Evolutionary conservation across 2,888 invertebrate species (phyloP).

Genomic region (Polymixis flavicincta): DNA sequence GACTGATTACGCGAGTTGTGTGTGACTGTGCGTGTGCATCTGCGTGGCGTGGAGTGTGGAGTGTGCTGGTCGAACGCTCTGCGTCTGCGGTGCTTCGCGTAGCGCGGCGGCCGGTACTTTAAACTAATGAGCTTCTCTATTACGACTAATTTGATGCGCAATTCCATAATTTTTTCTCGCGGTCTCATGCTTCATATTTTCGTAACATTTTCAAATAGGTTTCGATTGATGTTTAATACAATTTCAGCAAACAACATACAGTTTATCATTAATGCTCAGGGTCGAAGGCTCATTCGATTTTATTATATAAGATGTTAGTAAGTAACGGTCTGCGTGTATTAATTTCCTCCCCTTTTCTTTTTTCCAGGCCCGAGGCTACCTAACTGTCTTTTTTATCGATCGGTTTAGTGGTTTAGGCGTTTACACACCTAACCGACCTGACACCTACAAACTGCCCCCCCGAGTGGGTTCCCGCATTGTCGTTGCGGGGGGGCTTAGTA

Average conservation of each 20-base stretch:
- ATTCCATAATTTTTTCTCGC: constrained; percentile 3
- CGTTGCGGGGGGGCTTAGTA: too few relatives aligned
- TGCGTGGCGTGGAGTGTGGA: not conserved
- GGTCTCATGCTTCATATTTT: not conserved
- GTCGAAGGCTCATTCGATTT: not conserved
- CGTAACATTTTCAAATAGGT: constrained; percentile 7
- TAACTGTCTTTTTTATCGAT: not conserved
- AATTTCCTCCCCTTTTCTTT: not conserved
- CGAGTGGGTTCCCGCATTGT: too few relatives aligned
- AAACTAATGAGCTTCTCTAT: constrained; percentile 12
- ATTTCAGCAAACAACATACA: not conserved
- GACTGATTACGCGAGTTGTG: not conserved
- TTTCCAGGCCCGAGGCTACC: not conserved
- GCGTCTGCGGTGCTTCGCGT: not conserved
- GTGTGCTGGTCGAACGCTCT: not conserved
- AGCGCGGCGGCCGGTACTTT: not conserved
- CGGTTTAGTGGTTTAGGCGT: not conserved
- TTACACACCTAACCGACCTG: not conserved
- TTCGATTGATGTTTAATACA: not conserved
- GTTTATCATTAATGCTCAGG: too few relatives aligned
- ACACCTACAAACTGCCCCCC: too few relatives aligned
- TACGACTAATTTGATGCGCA: constrained; percentile 23
- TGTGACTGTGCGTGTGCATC: not conserved
- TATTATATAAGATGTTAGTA: not conserved
- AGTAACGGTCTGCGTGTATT: not conserved